Conservation (phyloP, 2,797 vertebrate species). For the Rhabdophis nuchalis region DNA sequence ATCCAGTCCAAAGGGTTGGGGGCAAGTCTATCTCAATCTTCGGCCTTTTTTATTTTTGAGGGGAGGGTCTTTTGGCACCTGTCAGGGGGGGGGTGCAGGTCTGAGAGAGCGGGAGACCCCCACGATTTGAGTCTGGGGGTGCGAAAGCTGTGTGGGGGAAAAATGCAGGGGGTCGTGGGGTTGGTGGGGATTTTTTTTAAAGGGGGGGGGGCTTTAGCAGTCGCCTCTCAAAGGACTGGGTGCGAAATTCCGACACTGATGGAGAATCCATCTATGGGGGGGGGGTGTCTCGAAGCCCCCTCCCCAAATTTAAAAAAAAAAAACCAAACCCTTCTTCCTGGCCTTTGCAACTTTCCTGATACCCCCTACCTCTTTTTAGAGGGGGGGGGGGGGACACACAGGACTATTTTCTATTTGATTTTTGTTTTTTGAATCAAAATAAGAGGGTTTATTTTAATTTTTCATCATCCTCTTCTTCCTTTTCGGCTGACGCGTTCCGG, state of each 20-base stretch:
- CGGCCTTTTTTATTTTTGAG: neutral
- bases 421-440: too few species aligned
- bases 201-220: neutral
- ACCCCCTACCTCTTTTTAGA: neutral
- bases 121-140: neutral
- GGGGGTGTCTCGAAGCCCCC: neutral
- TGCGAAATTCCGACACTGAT: neutral
- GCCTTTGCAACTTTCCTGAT: too few species aligned
- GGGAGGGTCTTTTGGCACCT: neutral
- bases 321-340: neutral
- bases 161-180: neutral
- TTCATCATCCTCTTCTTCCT: neutral
- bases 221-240: neutral
- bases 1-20: too few species aligned
- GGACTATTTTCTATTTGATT: too few species aligned
- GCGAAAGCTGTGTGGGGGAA: accelerated
- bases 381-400: too few species aligned
- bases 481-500: neutral
- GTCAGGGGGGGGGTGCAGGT: neutral
- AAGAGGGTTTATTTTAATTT: too few species aligned
- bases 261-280: too few species aligned
- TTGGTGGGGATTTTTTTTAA: neutral
- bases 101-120: neutral
- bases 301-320: neutral
- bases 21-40: neutral